Base-by-base conservation (phyloP, 30 jellyfish, hydroid and myxozoan species). In the Cassiopea xamachana region DNA sequence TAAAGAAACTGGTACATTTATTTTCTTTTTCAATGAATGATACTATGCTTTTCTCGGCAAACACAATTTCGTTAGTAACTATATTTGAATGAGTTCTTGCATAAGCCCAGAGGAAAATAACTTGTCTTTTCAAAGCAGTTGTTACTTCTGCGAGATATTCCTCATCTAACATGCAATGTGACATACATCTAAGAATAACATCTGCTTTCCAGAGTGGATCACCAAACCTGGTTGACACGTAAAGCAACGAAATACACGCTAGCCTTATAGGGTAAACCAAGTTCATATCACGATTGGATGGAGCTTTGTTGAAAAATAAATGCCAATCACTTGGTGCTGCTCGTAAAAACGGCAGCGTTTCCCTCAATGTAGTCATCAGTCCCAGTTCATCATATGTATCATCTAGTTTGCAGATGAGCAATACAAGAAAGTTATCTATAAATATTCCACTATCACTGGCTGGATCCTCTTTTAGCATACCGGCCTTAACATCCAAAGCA, bases 311-410 rank as follows among this genome's bases (percentile, higher is more conserved):
- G 51, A 93, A 93, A 70, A 71, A 84, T 7, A 81, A 61, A 16
- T 77, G 84, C 98, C 98, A 93, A 43, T 93, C 98, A 67, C 73
- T 44, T 44, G 94, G 88, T 13, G 97, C 88, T 8, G 87, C 64
- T 18, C 18, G 83, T 49, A 93, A 69, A 8, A 46, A 18, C 18
- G 89, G 46, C 10, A 88, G 79, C 10, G 87, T 51, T 16, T 77
- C 79, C 9, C 46, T 12, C 61, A 93, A 51, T 12, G 79, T 73
- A 12, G 78, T 47, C 55, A 55, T 73, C 18, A 83, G 39, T 1
- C 77, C 50, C 2, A 45, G 43, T 1, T 50, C 80, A 39, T 72
- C 62, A 43, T 69, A 8, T 7, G 93, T 64, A 60, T 69, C 88
- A 19, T 93, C 97, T 19, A 93, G 72, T 7, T 96, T 70, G 19